Base-by-base conservation (phyloP, 2,797 vertebrate species). In the Amniataba percoides region DNA sequence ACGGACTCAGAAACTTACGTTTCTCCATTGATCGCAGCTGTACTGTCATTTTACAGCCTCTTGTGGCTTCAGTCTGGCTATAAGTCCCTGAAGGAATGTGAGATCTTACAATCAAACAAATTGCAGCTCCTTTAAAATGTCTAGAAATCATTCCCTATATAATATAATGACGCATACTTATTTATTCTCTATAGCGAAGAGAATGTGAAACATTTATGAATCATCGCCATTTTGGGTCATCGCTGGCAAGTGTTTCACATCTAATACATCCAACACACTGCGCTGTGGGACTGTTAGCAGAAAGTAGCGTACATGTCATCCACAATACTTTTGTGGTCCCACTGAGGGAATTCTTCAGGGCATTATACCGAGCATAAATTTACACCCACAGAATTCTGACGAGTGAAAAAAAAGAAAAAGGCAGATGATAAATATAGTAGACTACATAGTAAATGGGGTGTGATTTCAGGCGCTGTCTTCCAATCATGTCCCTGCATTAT, bases 171-270 rank as follows among this genome's bases (percentile, higher is more conserved):
- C 34, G 8, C 16, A 57, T 45, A 43, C 9, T 51, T 14, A 80
- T 67, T 55, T 61, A 72, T 42, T 66, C 34, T 60, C 3, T 10
- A 31, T 16, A 56, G 40, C 36, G 53, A 63, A 51, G 43, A 21
- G 56, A 51, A 66, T 52, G 73, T 62, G 45, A 77, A 45, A 62
- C 56, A 43, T 27, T 51, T 31, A 23, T 46, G 57, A 78, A 48
- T 68, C 67, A 76, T 45, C 2, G 3, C 42, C 21, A 49, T 55
- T 52, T 65, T 19, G 11, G 68, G 42, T 51, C 46, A 64, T 43
- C 25, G 1, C 43, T 74, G 66, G 60, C 10, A 8, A 43, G 60
- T 19, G 48, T 57, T 63, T 40, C 21, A 49, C 11, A 13, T 55
- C 31, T 43, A 60, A 43, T 52, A 66, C 59, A 63, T 40, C 18